A percentile compares a stretch with the other conserved stretches of the same genome.
These are phyloP conservation scores for Leptoteleia sp. DNA, from an alignment of 1,140 invertebrate genomes.

Conservation along the genomic window DNA sequence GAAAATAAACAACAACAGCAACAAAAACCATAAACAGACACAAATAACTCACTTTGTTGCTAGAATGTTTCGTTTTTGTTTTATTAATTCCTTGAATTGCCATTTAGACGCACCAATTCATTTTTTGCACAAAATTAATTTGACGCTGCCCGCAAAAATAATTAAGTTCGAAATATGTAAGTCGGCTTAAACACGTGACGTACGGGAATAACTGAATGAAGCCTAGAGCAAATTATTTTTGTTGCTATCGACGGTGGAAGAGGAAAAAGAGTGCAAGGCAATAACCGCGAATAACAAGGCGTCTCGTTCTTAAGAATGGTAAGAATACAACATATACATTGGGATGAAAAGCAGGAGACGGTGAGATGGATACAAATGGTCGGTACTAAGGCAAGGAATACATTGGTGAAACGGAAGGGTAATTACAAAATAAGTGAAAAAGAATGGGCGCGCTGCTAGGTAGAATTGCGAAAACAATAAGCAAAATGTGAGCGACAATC, in stretches of 20 bases:
- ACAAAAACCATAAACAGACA: too few species aligned
- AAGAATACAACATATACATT: slow-evolving; percentile 22
- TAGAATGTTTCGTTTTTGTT: too few species aligned
- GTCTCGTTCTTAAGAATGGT: too few species aligned
- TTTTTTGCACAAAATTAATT: too few species aligned
- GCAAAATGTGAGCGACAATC: slow-evolving; percentile 55
- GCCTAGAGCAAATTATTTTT: background rate
- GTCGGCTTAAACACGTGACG: background rate
- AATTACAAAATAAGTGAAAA: slow-evolving; percentile 57
- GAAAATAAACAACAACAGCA: too few species aligned
- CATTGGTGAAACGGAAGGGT: slow-evolving; percentile 40
- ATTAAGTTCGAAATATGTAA: too few species aligned
- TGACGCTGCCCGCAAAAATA: too few species aligned
- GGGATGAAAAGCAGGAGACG: slow-evolving; percentile 1
- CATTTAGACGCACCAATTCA: too few species aligned
- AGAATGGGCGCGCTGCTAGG: slow-evolving; percentile 16
- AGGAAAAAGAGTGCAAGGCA: background rate
- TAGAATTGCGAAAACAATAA: slow-evolving; percentile 36
- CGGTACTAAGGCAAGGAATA: slow-evolving; percentile 40
- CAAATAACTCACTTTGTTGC: too few species aligned
- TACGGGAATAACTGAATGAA: background rate
- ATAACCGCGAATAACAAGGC: background rate
- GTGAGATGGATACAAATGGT: background rate
- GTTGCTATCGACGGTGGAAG: too few species aligned
- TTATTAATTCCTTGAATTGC: too few species aligned